phyloP scores from a whole-genome alignment of 2,888 invertebrate genomes.

The Coleophora flavipennella region DNA sequence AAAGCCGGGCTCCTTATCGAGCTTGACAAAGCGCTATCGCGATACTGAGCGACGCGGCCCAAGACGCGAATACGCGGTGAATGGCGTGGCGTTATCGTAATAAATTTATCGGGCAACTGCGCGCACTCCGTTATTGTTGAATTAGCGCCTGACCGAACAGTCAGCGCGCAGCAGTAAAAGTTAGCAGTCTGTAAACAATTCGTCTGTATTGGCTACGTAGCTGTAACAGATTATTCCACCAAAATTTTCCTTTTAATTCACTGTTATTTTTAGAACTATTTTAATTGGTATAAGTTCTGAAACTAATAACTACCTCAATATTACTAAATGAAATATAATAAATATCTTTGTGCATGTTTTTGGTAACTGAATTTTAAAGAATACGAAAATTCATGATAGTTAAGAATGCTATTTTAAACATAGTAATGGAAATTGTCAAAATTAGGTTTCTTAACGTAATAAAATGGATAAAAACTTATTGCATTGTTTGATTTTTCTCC shows the following conservation, averaged over 20 bases:
- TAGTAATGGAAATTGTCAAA: conserved; percentile 66
- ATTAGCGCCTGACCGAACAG: no score
- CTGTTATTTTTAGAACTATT: conserved; percentile 66
- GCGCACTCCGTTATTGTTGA: no score
- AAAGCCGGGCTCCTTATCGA: no score
- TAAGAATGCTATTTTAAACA: conserved; percentile 69
- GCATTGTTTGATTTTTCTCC: conserved; percentile 14
- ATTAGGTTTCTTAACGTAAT: conserved; percentile 71
- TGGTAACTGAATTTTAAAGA: conserved; percentile 57
- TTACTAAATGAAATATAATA: conserved; percentile 69
- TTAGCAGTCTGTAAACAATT: no score
- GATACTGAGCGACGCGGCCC: no score
- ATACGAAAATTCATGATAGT: conserved; percentile 58
- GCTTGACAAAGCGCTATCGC: no score
- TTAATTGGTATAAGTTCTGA: conserved; percentile 71
- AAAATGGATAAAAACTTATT: conserved; percentile 52
- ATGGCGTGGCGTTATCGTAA: no score
- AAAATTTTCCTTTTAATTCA: conserved; percentile 48
- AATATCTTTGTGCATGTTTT: conserved; percentile 71
- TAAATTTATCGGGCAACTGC: no score
- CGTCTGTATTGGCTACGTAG: no score
- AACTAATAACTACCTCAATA: conserved; percentile 73
- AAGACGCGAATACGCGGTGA: no score
- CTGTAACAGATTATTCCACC: conserved; percentile 31
- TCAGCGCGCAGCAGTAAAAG: no score